Percentiles rank a stretch among this genome's conserved stretches.
These are phyloP conservation scores for Hylaeus volcanicus DNA, from an alignment of 1,140 invertebrate genomes.

Conservation along the genomic window DNA sequence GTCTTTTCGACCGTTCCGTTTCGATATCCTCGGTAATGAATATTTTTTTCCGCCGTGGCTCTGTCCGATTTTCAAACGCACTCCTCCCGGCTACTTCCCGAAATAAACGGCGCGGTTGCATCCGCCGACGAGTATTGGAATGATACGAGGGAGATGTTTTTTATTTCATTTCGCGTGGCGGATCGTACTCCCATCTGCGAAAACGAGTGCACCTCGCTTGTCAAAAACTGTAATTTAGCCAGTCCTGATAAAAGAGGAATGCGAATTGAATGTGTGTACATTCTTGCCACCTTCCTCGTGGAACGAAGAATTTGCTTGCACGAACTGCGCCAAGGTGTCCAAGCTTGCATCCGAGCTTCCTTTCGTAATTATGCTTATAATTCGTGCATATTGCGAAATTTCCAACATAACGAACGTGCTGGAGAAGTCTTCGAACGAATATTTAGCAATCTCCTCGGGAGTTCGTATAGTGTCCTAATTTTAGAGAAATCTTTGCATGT, in stretches of 20 bases:
- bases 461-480: too few species aligned
- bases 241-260: conserved; percentile 5
- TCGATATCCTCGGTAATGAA: conserved; percentile 60
- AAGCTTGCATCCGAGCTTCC: neutral
- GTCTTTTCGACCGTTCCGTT: conserved; percentile 33
- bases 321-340: neutral
- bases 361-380: neutral
- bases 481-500: too few species aligned
- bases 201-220: conserved; percentile 1
- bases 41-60: conserved; percentile 38
- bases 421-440: neutral
- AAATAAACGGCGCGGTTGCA: conserved; percentile 55
- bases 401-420: neutral
- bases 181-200: neutral
- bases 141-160: conserved; percentile 46
- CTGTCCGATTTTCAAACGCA: conserved; percentile 43
- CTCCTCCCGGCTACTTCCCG: conserved; percentile 52
- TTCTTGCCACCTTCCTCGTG: conserved; percentile 23
- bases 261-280: conserved; percentile 58
- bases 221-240: conserved; percentile 61
- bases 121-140: conserved; percentile 50
- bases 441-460: neutral
- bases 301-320: neutral
- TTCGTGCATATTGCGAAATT: neutral
- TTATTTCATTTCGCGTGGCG: conserved; percentile 53